Conservation (phyloP, 2,113 vertebrate genomes). For the Protobothrops mucrosquamatus region DNA sequence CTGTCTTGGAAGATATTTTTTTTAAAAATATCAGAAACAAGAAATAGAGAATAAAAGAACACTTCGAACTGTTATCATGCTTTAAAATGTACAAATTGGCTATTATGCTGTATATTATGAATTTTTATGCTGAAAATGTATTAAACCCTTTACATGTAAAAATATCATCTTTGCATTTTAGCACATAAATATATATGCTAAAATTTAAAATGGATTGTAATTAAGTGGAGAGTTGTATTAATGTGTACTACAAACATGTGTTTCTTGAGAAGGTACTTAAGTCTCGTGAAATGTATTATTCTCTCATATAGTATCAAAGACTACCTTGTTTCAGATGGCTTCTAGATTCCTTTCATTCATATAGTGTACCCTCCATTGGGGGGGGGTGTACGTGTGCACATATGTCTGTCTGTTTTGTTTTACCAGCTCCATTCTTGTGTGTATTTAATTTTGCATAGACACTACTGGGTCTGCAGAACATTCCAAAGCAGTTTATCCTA, state of each 20-base stretch:
- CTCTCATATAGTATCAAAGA: background rate
- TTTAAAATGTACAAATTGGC: background rate
- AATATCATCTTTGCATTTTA: background rate
- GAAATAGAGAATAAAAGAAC: background rate
- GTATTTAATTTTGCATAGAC: conserved; percentile 71
- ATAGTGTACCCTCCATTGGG: background rate
- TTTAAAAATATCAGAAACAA: background rate
- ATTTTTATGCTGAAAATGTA: background rate
- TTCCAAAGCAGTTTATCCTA: conserved; percentile 86
- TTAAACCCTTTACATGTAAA: background rate
- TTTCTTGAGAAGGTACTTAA: background rate
- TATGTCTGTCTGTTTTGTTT: background rate
- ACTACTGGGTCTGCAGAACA: conserved; percentile 81
- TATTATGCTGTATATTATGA: background rate
- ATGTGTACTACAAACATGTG: background rate
- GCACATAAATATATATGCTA: background rate
- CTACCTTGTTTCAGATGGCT: background rate
- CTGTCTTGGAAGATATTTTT: too few relatives aligned
- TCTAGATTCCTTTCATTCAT: background rate
- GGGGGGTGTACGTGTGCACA: background rate
- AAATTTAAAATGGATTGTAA: background rate
- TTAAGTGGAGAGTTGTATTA: background rate
- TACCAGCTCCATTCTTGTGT: background rate
- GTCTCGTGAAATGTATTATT: background rate
- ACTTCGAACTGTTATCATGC: background rate